These are phyloP conservation scores for Pseudotriccus pelzelni DNA, from an alignment of 2,797 vertebrate genomes.

Conservation along the genomic window DNA sequence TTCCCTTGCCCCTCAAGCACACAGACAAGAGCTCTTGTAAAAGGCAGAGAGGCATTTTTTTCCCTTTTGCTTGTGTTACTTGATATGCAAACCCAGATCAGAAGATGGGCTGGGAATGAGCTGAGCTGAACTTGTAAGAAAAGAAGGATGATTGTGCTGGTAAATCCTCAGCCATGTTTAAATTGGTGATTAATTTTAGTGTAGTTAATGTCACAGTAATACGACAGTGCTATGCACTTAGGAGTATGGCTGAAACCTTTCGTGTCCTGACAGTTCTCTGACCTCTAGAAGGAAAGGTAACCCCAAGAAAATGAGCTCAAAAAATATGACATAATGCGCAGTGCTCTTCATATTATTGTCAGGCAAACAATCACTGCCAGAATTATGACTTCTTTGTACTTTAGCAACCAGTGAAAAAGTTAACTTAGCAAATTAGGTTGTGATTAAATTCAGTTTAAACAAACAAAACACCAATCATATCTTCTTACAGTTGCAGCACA, in stretches of 20 bases:
- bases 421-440: neutral
- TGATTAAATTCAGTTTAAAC: neutral
- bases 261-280: neutral
- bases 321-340: neutral
- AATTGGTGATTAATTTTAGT: neutral
- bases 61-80: neutral
- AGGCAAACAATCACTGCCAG: neutral
- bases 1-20: neutral
- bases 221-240: neutral
- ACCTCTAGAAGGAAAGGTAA: neutral
- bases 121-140: neutral
- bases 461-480: neutral
- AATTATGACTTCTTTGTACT: neutral
- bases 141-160: neutral
- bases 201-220: neutral
- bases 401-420: neutral
- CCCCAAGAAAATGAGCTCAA: neutral
- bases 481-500: neutral
- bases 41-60: neutral
- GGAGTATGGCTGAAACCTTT: neutral
- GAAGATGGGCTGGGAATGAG: neutral
- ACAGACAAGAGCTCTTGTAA: neutral
- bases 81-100: neutral
- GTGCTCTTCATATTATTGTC: neutral
- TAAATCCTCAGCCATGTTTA: neutral